Conservation (phyloP, 2,797 vertebrate species). For the Pteronotus mesoamericanus region DNA sequence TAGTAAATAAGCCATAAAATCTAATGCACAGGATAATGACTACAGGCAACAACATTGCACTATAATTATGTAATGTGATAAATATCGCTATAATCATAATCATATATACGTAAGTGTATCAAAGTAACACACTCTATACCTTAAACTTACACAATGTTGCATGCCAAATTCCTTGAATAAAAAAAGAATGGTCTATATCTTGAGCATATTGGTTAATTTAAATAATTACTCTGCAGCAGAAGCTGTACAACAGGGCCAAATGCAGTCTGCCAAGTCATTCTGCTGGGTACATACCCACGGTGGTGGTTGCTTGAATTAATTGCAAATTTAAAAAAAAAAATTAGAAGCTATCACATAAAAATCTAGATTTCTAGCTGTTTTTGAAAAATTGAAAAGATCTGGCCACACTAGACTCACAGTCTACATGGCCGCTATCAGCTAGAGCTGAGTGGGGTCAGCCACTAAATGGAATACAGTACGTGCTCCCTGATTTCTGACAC, state of each 20-base stretch:
- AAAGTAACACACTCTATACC: neutral
- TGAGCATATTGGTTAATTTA: neutral
- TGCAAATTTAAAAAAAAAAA: neutral
- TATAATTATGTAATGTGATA: neutral
- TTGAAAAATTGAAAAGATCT: neutral
- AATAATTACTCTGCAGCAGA: neutral
- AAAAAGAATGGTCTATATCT: neutral
- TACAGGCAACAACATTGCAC: neutral
- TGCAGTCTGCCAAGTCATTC: neutral
- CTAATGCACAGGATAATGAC: neutral
- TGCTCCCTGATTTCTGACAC: neutral
- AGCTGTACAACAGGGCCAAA: neutral
- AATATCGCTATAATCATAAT: neutral
- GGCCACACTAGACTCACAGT: neutral
- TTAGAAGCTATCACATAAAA: neutral
- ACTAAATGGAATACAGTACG: fast-evolving
- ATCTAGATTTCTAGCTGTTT: neutral
- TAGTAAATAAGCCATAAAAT: neutral
- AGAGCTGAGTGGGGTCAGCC: neutral
- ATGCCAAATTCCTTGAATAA: neutral
- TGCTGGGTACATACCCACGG: neutral
- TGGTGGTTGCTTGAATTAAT: neutral
- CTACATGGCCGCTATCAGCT: neutral
- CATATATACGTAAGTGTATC: neutral
- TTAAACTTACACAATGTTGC: neutral